Percentiles rank a stretch among this genome's conserved stretches.
Conservation (phyloP, 2,888 invertebrate genomes). For the Oxystoma pomonae region DNA sequence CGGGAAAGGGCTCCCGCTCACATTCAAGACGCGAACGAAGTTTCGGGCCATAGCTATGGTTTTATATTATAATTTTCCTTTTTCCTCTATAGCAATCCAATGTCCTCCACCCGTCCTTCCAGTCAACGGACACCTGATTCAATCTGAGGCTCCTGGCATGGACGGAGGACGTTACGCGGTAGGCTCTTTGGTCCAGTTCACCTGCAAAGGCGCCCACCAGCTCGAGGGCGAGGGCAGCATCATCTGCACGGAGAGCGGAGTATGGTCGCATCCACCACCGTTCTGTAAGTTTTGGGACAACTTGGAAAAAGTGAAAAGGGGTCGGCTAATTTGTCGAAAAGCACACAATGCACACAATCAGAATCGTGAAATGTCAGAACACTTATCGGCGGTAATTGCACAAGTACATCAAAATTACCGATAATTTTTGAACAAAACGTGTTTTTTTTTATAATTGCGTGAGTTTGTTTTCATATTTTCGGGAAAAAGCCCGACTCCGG, state of each 20-base stretch:
- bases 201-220: conserved; percentile 64
- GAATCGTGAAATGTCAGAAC: too few species aligned
- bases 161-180: conserved; percentile 66
- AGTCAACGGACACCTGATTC: conserved; percentile 63
- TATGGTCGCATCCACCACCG: conserved; percentile 84
- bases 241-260: conserved; percentile 82
- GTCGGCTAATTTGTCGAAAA: too few species aligned
- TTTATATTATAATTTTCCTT: not conserved
- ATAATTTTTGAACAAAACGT: too few species aligned
- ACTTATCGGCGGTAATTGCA: too few species aligned
- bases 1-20: too few species aligned
- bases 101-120: conserved; percentile 74
- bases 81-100: conserved; percentile 67
- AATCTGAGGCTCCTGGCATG: conserved; percentile 49
- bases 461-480: too few species aligned
- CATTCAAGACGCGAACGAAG: not conserved
- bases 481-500: too few species aligned
- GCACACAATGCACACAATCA: too few species aligned
- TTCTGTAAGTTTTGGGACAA: conserved; percentile 66
- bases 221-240: conserved; percentile 76
- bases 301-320: not conserved
- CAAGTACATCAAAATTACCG: too few species aligned
- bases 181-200: conserved; percentile 76
- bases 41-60: not conserved
- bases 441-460: too few species aligned